These are phyloP conservation scores for Pogonocherus hispidulus DNA, from an alignment of 2,888 invertebrate species.

Conservation along the genomic window DNA sequence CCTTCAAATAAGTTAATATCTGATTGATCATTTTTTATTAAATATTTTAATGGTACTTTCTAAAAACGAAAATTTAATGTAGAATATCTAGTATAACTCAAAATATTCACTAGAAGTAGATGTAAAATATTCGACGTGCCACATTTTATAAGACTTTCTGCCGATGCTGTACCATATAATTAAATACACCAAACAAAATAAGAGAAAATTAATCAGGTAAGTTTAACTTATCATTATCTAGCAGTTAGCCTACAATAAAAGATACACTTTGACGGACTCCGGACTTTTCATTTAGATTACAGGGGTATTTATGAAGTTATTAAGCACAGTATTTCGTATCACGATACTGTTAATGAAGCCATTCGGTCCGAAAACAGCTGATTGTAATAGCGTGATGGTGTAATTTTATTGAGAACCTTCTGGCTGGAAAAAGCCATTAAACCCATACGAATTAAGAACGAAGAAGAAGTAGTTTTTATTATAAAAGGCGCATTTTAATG, in stretches of 20 bases:
- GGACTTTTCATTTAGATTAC: slow-evolving; percentile 9
- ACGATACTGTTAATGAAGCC: slow-evolving; percentile 21
- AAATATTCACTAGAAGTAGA: no score
- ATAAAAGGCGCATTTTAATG: background rate
- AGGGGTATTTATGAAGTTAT: slow-evolving; percentile 15
- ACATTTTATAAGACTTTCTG: no score
- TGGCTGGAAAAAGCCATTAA: background rate
- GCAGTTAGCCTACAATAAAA: background rate
- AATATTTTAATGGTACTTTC: no score
- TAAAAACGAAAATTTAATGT: no score
- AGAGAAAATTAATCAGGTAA: background rate
- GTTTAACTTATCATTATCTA: background rate
- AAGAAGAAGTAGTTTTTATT: background rate
- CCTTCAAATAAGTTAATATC: no score
- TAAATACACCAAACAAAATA: background rate
- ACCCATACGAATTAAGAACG: background rate
- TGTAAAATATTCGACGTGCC: no score
- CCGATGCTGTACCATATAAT: background rate
- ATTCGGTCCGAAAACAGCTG: background rate
- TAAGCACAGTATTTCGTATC: slow-evolving; percentile 20
- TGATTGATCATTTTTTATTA: no score
- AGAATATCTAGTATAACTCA: no score
- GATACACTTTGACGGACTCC: background rate
- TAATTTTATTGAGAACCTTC: background rate
- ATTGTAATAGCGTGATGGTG: slow-evolving; percentile 8